These are phyloP conservation scores for Nothoprocta perdicaria DNA, from an alignment of 2,113 vertebrate genomes.

Conservation along the genomic window DNA sequence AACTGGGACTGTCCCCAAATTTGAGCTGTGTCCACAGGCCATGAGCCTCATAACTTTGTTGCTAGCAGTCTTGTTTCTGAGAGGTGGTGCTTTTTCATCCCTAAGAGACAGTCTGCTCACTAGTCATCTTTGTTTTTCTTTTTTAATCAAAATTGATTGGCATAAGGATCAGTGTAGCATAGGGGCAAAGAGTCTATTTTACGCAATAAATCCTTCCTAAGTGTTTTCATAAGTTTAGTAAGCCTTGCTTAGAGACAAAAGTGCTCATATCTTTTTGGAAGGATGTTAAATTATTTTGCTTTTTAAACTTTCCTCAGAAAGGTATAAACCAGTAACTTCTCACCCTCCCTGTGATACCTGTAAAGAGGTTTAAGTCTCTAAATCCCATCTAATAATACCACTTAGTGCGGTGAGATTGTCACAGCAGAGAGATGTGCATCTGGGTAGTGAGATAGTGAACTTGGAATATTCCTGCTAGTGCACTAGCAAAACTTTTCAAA, in stretches of 20 bases:
- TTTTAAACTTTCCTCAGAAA: neutral
- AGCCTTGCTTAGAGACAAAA: neutral
- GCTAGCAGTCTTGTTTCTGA: neutral
- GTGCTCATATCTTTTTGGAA: neutral
- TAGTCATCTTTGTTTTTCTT: neutral
- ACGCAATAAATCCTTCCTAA: neutral
- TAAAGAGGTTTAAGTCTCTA: neutral
- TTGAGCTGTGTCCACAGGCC: neutral
- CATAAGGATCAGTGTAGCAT: neutral
- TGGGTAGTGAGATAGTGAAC: neutral
- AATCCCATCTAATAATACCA: neutral
- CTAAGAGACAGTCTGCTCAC: neutral
- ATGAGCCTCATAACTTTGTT: neutral
- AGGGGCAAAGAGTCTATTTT: neutral
- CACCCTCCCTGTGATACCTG: neutral
- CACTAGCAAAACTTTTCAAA: neutral
- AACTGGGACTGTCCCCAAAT: neutral
- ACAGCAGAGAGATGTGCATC: neutral
- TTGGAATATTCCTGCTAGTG: neutral
- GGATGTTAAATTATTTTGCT: neutral
- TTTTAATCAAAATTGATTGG: neutral
- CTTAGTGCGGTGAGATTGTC: neutral
- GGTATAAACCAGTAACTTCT: neutral
- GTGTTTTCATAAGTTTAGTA: neutral
- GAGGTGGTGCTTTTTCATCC: neutral